Percentiles rank a stretch among this genome's conserved stretches.
phyloP scores from a whole-genome alignment of 1,140 invertebrate species.

The Neodiprion lecontei region DNA sequence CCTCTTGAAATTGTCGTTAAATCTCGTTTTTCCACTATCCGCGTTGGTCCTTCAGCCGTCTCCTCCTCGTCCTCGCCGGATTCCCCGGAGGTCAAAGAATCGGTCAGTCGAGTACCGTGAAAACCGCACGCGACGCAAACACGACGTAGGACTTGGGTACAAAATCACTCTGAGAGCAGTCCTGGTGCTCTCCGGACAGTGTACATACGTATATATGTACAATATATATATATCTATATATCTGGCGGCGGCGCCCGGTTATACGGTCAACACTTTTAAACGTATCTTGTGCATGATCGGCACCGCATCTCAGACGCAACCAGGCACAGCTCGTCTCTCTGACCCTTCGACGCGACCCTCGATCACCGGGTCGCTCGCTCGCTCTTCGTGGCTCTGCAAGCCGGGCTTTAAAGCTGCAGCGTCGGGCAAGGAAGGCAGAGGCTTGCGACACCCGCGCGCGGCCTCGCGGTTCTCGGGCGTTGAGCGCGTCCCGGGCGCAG shows the following conservation, averaged over 20 bases:
- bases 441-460: conserved; percentile 6
- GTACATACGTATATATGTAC: too few relatives aligned
- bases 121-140: too few relatives aligned
- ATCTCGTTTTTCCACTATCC: not conserved
- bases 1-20: not conserved
- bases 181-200: too few relatives aligned
- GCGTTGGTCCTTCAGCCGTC: conserved; percentile 30
- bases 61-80: not conserved
- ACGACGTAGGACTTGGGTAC: too few relatives aligned
- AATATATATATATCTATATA: too few relatives aligned
- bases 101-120: too few relatives aligned
- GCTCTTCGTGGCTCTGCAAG: conserved; percentile 21
- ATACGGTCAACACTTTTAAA: not conserved
- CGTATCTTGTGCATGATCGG: not conserved
- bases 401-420: conserved; percentile 25
- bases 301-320: conserved; percentile 7
- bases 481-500: conserved; percentile 58
- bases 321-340: conserved; percentile 19
- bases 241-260: too few relatives aligned
- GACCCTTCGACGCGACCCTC: conserved; percentile 23
- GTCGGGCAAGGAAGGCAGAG: not conserved
- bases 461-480: conserved; percentile 12
- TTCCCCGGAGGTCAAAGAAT: not conserved
- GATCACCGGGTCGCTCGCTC: conserved; percentile 18
- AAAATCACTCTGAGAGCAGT: too few relatives aligned